A percentile compares a stretch with the other conserved stretches of the same genome.
phyloP scores from a whole-genome alignment of 2,797 vertebrate species.

The Limnodromus scolopaceus region DNA sequence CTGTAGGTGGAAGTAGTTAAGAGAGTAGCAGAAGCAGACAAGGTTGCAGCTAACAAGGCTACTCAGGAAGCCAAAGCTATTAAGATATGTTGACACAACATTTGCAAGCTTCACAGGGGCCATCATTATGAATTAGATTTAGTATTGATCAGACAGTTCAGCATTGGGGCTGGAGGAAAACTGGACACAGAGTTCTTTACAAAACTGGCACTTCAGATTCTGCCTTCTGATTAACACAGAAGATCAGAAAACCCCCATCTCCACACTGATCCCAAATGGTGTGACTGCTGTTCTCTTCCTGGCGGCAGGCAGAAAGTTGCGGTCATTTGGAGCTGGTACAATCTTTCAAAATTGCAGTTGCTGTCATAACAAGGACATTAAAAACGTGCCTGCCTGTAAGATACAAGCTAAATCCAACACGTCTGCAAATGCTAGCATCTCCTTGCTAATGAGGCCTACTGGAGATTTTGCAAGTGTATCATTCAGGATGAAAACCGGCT shows the following conservation, averaged over 20 bases:
- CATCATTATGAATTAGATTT: slow-evolving; percentile 80
- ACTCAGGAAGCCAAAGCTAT: slow-evolving; percentile 74
- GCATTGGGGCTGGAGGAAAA: slow-evolving; percentile 68
- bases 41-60: slow-evolving; percentile 70
- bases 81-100: slow-evolving; percentile 81
- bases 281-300: slow-evolving; percentile 12
- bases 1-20: slow-evolving; percentile 61
- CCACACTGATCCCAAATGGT: slow-evolving; percentile 24
- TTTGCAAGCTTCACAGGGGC: slow-evolving; percentile 77
- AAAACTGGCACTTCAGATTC: slow-evolving; percentile 64
- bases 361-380: not conserved
- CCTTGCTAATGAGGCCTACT: slow-evolving; percentile 45
- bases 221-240: slow-evolving; percentile 72
- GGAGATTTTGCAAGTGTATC: not conserved
- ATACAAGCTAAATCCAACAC: not conserved
- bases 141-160: slow-evolving; percentile 79
- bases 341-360: slow-evolving; percentile 10
- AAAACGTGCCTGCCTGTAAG: not conserved
- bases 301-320: not conserved
- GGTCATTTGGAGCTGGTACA: not conserved
- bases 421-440: not conserved
- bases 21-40: slow-evolving; percentile 60
- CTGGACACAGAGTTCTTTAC: slow-evolving; percentile 66
- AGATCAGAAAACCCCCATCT: slow-evolving; percentile 54
- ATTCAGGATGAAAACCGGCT: not conserved